Percentiles rank a stretch among this genome's conserved stretches.
Evolutionary conservation across 2,113 vertebrate species (phyloP).

Genomic region (Gymnobelideus leadbeateri): DNA sequence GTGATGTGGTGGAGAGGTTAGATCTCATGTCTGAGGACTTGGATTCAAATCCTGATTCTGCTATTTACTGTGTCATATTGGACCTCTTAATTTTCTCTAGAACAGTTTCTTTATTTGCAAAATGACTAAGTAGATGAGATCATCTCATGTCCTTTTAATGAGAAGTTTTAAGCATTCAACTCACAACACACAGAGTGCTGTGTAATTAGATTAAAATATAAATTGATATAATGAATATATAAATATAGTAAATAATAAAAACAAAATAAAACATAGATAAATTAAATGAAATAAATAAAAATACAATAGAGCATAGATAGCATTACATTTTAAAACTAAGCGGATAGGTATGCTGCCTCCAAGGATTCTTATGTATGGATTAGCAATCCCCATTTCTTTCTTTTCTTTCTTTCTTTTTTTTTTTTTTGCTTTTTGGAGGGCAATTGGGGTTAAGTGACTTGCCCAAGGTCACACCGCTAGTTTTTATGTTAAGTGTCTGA

Average conservation of each 20-base stretch:
- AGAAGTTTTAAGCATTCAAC: neutral
- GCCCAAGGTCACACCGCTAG: no score
- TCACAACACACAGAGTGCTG: neutral
- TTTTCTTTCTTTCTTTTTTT: no score
- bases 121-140: neutral
- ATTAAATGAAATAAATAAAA: neutral
- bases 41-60: neutral
- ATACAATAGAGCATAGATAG: neutral
- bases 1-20: neutral
- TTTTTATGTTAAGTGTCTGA: no score
- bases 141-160: neutral
- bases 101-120: neutral
- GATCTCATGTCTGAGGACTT: neutral
- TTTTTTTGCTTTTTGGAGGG: no score
- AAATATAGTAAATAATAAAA: no score
- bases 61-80: neutral
- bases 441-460: no score
- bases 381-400: neutral
- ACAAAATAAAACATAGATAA: no score
- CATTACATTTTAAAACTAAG: neutral
- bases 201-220: neutral
- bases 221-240: no score
- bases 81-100: neutral
- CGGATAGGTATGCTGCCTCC: neutral
- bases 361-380: neutral